A percentile compares a stretch with the other conserved stretches of the same genome.
phyloP scores from a whole-genome alignment of 2,113 vertebrate species.

The Gracilinanus agilis region DNA sequence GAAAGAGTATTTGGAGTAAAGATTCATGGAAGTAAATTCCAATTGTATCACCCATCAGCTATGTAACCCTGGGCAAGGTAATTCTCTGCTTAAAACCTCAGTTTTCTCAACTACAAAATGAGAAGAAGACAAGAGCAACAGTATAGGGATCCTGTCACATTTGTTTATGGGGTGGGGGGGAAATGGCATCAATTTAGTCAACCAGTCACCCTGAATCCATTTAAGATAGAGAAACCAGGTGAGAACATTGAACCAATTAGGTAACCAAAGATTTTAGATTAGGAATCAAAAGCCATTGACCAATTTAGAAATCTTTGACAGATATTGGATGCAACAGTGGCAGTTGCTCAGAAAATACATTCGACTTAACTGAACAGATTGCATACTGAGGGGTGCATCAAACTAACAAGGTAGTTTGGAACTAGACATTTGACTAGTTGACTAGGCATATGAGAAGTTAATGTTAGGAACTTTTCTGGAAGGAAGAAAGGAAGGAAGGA shows the following conservation, averaged over 20 bases:
- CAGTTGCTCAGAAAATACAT: not conserved
- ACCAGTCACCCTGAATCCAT: not conserved
- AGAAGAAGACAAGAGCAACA: not conserved
- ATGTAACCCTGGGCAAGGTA: not conserved
- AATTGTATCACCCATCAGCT: not conserved
- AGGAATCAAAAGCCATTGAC: not conserved
- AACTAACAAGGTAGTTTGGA: not conserved
- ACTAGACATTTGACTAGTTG: too few relatives aligned
- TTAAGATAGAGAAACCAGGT: not conserved
- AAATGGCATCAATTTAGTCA: not conserved
- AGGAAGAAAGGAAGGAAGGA: slow-evolving; percentile 80
- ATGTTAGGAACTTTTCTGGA: slow-evolving; percentile 16
- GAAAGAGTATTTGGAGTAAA: not conserved
- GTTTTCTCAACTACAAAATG: not conserved
- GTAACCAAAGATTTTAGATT: not conserved
- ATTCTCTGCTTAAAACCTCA: not conserved
- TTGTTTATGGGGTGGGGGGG: not conserved
- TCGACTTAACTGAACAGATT: not conserved
- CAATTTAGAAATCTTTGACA: not conserved
- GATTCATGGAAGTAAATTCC: not conserved
- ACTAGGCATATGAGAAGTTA: not conserved
- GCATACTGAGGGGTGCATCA: not conserved
- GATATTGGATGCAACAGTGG: not conserved
- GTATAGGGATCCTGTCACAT: not conserved
- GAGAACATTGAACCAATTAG: not conserved